Evolutionary conservation across 1,140 invertebrate genomes (phyloP).

Genomic region (Steinernema feltiae): DNA sequence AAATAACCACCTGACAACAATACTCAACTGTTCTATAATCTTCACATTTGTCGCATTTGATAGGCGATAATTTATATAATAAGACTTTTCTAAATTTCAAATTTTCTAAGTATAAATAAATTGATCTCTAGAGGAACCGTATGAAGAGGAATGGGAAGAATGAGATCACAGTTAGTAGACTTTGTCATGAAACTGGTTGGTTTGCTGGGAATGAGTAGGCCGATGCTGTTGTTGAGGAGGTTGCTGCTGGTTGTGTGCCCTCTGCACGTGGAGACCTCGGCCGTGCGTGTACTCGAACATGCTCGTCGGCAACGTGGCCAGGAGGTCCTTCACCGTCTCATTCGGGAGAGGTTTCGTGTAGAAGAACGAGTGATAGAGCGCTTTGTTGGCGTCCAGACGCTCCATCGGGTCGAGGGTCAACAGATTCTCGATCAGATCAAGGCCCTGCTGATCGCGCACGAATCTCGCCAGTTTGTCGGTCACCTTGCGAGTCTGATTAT

Average conservation of each 20-base stretch:
- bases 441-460: neutral
- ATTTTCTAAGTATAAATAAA: no score
- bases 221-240: neutral
- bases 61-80: no score
- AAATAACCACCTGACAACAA: no score
- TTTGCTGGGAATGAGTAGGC: no score
- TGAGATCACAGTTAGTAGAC: no score
- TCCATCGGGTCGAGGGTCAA: constrained; percentile 84
- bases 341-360: constrained; percentile 88
- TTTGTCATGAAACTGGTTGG: no score
- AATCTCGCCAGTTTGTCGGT: neutral
- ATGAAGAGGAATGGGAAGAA: no score
- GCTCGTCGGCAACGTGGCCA: constrained; percentile 34
- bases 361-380: constrained; percentile 91
- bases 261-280: neutral
- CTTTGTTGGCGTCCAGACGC: constrained; percentile 80
- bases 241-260: neutral
- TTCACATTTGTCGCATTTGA: no score
- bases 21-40: no score
- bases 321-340: constrained; percentile 45
- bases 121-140: no score
- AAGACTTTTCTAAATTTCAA: no score
- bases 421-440: constrained; percentile 79
- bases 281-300: neutral
- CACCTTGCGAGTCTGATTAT: neutral